A percentile compares a stretch with the other conserved stretches of the same genome.
Conservation (phyloP, 2,113 vertebrate genomes). For the Macaca mulatta region DNA sequence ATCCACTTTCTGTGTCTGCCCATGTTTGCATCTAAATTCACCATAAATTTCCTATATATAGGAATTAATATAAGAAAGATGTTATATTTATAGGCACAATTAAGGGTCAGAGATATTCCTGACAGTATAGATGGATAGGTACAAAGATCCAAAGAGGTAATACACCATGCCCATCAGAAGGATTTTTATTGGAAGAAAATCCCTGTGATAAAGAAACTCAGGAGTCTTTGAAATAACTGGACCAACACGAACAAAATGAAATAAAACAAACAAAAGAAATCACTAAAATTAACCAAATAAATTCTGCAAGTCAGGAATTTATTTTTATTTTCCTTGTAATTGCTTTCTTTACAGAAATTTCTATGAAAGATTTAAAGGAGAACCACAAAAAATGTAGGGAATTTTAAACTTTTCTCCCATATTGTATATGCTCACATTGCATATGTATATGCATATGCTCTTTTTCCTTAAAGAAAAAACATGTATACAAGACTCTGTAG, state of each 20-base stretch:
- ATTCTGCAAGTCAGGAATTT: background rate
- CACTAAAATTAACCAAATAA: background rate
- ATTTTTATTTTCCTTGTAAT: background rate
- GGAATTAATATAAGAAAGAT: background rate
- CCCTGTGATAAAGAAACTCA: background rate
- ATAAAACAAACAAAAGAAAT: background rate
- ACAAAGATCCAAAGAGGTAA: background rate
- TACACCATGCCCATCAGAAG: background rate
- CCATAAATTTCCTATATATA: background rate
- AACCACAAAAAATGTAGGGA: background rate
- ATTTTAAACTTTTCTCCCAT: background rate
- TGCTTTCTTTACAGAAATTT: background rate
- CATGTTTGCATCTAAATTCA: background rate
- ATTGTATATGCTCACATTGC: background rate
- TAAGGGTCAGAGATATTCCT: background rate
- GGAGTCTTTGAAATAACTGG: background rate
- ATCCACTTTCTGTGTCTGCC: background rate
- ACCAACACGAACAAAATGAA: background rate
- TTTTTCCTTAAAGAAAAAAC: background rate
- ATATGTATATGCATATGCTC: background rate
- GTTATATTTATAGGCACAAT: background rate
- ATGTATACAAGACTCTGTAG: background rate
- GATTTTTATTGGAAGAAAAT: background rate
- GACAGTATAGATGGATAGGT: background rate
- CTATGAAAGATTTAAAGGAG: background rate